Base-by-base conservation (phyloP, 2,888 invertebrate species). In the Calliopum simillimum region DNA sequence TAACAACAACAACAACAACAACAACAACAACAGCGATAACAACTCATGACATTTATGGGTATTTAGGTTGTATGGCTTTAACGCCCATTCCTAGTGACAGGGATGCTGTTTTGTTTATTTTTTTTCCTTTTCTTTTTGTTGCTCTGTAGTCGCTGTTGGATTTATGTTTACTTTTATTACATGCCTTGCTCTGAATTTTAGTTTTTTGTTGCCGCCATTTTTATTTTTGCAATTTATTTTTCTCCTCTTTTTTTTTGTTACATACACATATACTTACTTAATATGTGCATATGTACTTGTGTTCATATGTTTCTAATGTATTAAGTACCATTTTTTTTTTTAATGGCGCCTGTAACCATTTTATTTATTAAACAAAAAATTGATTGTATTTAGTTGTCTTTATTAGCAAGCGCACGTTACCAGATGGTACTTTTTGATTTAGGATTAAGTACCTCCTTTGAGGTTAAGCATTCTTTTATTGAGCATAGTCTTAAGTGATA, bases 1-100 rank as follows among this genome's bases (percentile, higher is more conserved):
- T 3, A 62, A 8, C 61, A 62, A 13, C 62, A 43, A 16, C 61
- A 61, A 19, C 41, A 61, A 41, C 46, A 61, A 44, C 62, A 13
- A 62, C 63, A 49, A 47, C 19, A 25, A 25, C 11, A 19, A 44
- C 46, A 44, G 21, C 47, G 11, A 47, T 14, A 46, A 25, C 13
- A 46, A 62, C 23, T 21, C 8, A 41, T 14, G 12, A 12, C 33
- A 56, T 56, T n/a, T 13, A 25, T 21, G 19, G 19, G 23, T 12
- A 53, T 19, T n/a, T 23, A 53, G 53, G 23, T 12, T 19, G 21
- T 4, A 53, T 12, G 16, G 13, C 53, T 13, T 3, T 1, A 56
- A 56, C 33, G 25, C 6, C 56, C 14, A 41, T 16, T 43, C 33
- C n/a, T 19, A 51, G 51, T 51, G n/a, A 16, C 51, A 11, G 51